These are phyloP conservation scores for Leucania comma DNA, from an alignment of 2,888 invertebrate species.

Conservation along the genomic window DNA sequence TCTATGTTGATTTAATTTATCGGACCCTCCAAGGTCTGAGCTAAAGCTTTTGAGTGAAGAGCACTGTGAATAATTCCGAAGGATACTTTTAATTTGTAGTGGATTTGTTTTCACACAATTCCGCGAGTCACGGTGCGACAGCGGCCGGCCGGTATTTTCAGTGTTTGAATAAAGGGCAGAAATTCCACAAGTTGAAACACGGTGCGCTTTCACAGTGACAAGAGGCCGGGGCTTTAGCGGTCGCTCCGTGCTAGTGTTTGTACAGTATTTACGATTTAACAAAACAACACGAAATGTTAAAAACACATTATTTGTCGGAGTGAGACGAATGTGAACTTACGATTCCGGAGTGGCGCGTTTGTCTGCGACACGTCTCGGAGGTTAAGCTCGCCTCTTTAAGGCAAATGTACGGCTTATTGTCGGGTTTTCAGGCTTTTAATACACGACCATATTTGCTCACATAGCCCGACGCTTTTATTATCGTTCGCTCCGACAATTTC, in stretches of 20 bases:
- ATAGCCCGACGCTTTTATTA: slow-evolving; percentile 83
- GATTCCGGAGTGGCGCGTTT: slow-evolving; percentile 86
- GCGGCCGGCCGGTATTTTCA: slow-evolving; percentile 68
- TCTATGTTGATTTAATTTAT: slow-evolving; percentile 58
- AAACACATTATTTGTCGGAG: slow-evolving; percentile 90
- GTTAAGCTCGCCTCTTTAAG: slow-evolving; percentile 83
- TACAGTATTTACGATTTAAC: slow-evolving; percentile 90
- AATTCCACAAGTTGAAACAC: slow-evolving; percentile 80
- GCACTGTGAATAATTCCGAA: slow-evolving; percentile 48
- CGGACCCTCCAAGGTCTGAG: slow-evolving; percentile 42
- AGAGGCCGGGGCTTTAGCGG: slow-evolving; percentile 76
- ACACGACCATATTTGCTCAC: slow-evolving; percentile 82
- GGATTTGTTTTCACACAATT: slow-evolving; percentile 62
- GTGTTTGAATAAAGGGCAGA: slow-evolving; percentile 79
- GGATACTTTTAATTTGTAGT: slow-evolving; percentile 63
- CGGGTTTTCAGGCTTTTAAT: slow-evolving; percentile 82
- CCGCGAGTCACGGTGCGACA: slow-evolving; percentile 49
- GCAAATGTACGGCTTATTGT: slow-evolving; percentile 86
- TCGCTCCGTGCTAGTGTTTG: slow-evolving; percentile 82
- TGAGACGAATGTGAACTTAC: slow-evolving; percentile 90
- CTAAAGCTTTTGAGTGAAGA: slow-evolving; percentile 54
- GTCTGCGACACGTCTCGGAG: slow-evolving; percentile 87
- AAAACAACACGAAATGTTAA: slow-evolving; percentile 91
- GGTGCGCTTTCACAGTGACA: slow-evolving; percentile 78
- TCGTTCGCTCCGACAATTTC: slow-evolving; percentile 70